Conservation (phyloP, 2,113 vertebrate species). For the Oncorhynchus gorbuscha region DNA sequence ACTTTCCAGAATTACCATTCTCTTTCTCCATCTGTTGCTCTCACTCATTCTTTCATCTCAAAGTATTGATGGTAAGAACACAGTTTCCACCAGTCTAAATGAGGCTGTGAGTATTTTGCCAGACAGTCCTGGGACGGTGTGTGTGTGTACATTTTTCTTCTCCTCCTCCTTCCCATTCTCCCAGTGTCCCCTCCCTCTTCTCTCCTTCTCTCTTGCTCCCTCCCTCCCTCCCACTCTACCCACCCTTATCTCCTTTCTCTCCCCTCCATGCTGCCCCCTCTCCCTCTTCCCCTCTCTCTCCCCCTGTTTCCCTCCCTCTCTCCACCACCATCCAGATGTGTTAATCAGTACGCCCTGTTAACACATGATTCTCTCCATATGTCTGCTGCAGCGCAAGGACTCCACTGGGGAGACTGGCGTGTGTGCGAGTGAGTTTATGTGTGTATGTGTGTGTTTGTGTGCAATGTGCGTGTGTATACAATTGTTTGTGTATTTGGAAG, state of each 20-base stretch:
- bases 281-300: background rate
- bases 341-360: constrained; percentile 94
- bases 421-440: constrained; percentile 30
- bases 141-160: background rate
- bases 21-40: background rate
- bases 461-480: background rate
- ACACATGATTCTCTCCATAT: constrained; percentile 92
- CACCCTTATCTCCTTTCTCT: background rate
- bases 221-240: background rate
- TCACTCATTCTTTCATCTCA: background rate
- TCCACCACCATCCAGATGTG: constrained; percentile 86
- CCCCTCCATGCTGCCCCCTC: background rate
- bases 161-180: background rate
- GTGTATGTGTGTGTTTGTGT: constrained; percentile 6
- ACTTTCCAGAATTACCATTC: background rate
- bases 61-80: background rate
- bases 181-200: background rate
- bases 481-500: constrained; percentile 28
- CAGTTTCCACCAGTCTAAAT: too few relatives aligned
- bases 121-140: too few relatives aligned
- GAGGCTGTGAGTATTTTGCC: too few relatives aligned
- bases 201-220: background rate
- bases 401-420: constrained; percentile 60
- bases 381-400: constrained; percentile 81
- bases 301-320: background rate